These are phyloP conservation scores for Lissonota sp. DNA, from an alignment of 2,888 invertebrate genomes.

Conservation along the genomic window DNA sequence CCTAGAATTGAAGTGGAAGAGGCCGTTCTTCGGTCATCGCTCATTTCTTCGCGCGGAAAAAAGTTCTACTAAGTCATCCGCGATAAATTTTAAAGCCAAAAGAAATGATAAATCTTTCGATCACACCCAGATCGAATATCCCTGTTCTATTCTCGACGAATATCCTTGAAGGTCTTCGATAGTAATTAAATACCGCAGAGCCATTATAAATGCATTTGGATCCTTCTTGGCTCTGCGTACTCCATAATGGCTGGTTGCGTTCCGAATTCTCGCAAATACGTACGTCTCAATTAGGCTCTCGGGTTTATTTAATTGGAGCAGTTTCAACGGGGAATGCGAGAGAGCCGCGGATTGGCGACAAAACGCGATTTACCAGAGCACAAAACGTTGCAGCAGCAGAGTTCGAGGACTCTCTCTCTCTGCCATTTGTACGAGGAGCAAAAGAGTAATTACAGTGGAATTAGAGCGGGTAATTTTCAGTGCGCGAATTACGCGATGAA, in stretches of 20 bases:
- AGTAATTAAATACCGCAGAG: slow-evolving; percentile 61
- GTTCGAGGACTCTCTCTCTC: slow-evolving; percentile 12
- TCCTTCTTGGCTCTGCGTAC: slow-evolving; percentile 15
- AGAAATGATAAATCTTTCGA: slow-evolving; percentile 58
- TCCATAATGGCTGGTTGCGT: slow-evolving; percentile 65
- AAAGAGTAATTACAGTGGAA: slow-evolving; percentile 81
- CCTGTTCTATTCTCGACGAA: slow-evolving; percentile 38
- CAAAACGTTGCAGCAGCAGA: slow-evolving; percentile 37
- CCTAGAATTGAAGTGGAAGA: too few species aligned
- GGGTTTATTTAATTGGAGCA: slow-evolving; percentile 76
- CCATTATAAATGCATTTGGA: slow-evolving; percentile 71
- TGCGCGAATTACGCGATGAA: slow-evolving; percentile 74
- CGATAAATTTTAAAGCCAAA: too few species aligned
- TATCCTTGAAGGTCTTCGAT: slow-evolving; percentile 11
- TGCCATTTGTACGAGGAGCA: slow-evolving; percentile 60
- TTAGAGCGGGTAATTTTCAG: slow-evolving; percentile 78
- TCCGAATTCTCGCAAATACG: slow-evolving; percentile 76
- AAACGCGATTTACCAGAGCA: slow-evolving; percentile 28
- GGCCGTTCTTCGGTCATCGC: slow-evolving; percentile 44
- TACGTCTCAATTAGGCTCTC: slow-evolving; percentile 81
- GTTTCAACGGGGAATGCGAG: slow-evolving; percentile 75
- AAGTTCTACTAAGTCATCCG: slow-evolving; percentile 15
- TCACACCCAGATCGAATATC: slow-evolving; percentile 35
- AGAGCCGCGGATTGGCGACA: slow-evolving; percentile 49
- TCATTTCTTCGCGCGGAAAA: slow-evolving; percentile 48